These are phyloP conservation scores for Octomys mimax DNA, from an alignment of 2,797 vertebrate genomes.

Conservation along the genomic window DNA sequence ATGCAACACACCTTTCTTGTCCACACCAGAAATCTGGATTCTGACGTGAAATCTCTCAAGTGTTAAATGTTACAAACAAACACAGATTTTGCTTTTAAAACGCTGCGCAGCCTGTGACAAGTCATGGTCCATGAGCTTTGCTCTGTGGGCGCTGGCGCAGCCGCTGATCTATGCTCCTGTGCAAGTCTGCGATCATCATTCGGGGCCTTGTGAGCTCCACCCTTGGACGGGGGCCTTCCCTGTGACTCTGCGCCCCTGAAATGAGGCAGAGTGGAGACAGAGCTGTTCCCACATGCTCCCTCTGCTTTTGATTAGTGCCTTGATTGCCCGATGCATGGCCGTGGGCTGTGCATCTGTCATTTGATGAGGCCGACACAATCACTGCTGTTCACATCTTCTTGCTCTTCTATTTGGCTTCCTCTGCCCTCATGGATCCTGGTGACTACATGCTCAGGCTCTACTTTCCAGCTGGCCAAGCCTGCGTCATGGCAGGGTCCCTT, in stretches of 20 bases:
- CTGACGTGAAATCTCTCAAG: not conserved
- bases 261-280: no score
- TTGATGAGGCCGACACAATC: fast-evolving
- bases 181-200: fast-evolving
- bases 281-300: fast-evolving
- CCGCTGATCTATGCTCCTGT: not conserved
- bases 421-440: not conserved
- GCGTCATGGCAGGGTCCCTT: not conserved
- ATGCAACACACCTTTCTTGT: not conserved
- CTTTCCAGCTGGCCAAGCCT: not conserved
- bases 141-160: fast-evolving
- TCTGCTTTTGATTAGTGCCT: not conserved
- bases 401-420: no score
- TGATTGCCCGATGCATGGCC: fast-evolving
- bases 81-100: not conserved
- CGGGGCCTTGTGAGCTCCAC: not conserved
- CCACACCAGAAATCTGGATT: not conserved
- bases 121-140: not conserved
- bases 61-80: not conserved
- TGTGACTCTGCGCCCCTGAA: not conserved
- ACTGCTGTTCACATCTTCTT: fast-evolving
- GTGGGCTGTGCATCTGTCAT: no score
- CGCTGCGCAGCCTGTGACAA: fast-evolving
- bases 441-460: not conserved
- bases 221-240: not conserved